Evolutionary conservation across 2,888 invertebrate species (phyloP), one percentile per base, ranked within the genome.

Genomic region (Microchrysa polita): DNA sequence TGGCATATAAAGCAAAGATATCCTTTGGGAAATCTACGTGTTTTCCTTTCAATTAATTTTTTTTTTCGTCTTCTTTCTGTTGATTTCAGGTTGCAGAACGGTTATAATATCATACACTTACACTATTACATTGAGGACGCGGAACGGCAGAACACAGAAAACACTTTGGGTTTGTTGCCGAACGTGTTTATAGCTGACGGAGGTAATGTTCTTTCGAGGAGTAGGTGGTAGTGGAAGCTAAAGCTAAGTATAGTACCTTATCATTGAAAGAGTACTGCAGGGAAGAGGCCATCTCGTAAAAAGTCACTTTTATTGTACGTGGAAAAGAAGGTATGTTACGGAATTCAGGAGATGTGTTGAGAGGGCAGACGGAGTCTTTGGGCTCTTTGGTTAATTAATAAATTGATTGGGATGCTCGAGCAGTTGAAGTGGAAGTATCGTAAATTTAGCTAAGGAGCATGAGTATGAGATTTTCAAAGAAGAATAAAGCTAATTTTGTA

Each of bases 361-460:
- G 40, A n/a, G 27, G n/a, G 22, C 27, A n/a, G n/a, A n/a, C 12
- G 67, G 34, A 2, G 18, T 14, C 14, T 9, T 23, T 48, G 10
- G 52, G 16, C 57, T 34, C 27, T 48, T 52, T 53, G 72, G 67
- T 75, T 75, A 75, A 75, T 75, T 75, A 75, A 75, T 75, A 75
- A 75, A 73, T 75, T 75, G 73, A 75, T 75, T 75, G 72, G 72
- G 72, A 71, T 73, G 22, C 73, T 67, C 57, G 27, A 18, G 63
- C 55, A 69, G 55, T 69, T 57, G 57, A 42, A 42, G 12, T 16
- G 42, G 40, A 42, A 16, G 16, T 18, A 14, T n/a, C n/a, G 18
- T 16, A 63, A 55, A 16, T 20, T 20, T 20, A 16, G 1, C 5
- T 5, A 60, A 60, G 23, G 27, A 60, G 14, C 10, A 27, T n/a